phyloP scores from a whole-genome alignment of 2,888 invertebrate genomes.

The Trichogramma evanescens region DNA sequence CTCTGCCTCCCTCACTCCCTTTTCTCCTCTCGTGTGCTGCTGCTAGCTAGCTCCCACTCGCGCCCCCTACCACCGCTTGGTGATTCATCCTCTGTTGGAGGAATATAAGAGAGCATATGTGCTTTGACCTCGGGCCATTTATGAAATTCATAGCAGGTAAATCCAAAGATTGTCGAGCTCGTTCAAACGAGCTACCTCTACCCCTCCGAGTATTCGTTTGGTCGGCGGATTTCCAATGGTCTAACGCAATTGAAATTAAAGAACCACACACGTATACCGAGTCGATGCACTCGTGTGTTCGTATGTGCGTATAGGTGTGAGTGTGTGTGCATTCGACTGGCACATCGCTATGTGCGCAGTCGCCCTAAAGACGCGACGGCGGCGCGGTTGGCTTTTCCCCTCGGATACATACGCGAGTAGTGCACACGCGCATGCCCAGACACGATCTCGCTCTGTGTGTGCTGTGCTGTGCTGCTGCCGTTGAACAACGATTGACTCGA shows the following conservation, averaged over 20 bases:
- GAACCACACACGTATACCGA: no score
- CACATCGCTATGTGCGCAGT: constrained; percentile 2
- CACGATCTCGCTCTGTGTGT: constrained; percentile 6
- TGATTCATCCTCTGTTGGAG: no score
- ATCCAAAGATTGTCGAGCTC: constrained; percentile 20
- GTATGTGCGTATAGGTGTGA: background rate
- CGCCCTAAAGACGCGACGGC: constrained; percentile 14
- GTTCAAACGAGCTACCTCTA: background rate
- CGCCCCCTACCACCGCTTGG: no score
- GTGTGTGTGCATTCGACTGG: background rate
- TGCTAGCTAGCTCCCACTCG: no score
- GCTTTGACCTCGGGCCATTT: background rate
- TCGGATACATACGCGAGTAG: constrained; percentile 12
- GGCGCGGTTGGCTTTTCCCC: constrained; percentile 11
- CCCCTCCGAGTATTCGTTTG: background rate
- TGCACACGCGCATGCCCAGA: constrained; percentile 21
- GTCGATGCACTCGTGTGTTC: no score
- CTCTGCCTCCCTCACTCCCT: background rate
- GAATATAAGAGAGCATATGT: no score
- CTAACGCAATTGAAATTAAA: constrained; percentile 18
- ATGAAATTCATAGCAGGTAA: background rate
- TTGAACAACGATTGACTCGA: no score
- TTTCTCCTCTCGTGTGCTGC: background rate
- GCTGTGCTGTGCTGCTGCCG: no score
- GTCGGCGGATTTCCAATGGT: constrained; percentile 20